Conservation (phyloP, 2,113 vertebrate species). For the Entomyzon cyanotis region DNA sequence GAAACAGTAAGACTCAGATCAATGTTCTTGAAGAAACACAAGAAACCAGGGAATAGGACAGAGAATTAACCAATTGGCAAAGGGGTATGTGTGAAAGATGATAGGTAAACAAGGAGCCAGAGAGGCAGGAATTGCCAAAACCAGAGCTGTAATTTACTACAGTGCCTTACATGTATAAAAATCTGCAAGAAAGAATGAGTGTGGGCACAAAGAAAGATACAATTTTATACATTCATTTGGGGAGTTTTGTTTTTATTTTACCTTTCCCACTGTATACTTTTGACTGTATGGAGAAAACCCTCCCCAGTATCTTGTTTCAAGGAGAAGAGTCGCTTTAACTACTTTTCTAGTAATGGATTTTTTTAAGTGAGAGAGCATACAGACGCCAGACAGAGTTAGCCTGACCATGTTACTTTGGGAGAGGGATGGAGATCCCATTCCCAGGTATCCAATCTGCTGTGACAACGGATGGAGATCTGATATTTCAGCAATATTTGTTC, state of each 20-base stretch:
- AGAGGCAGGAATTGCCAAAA: conserved; percentile 21
- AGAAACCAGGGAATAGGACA: conserved; percentile 2
- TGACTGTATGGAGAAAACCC: background rate
- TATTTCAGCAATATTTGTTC: background rate
- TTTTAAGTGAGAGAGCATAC: background rate
- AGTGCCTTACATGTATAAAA: background rate
- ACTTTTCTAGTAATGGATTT: background rate
- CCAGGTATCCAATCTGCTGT: rapidly evolving
- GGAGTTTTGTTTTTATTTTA: background rate
- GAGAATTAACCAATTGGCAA: conserved; percentile 6
- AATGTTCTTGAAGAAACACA: conserved; percentile 33
- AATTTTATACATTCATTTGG: background rate
- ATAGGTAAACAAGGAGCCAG: conserved; percentile 38
- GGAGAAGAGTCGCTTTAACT: background rate
- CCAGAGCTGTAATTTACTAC: background rate
- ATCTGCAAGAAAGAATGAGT: background rate
- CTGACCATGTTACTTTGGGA: background rate
- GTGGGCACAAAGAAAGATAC: background rate
- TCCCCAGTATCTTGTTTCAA: background rate
- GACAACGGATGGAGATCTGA: rapidly evolving
- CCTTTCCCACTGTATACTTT: background rate
- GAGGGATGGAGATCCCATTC: background rate
- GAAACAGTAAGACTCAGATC: conserved; percentile 15
- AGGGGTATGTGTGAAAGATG: conserved; percentile 30
- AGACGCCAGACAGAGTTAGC: background rate